Percentiles rank a stretch among this genome's conserved stretches.
These are phyloP conservation scores for Lonchura striata DNA, from an alignment of 2,113 vertebrate species.

Conservation along the genomic window DNA sequence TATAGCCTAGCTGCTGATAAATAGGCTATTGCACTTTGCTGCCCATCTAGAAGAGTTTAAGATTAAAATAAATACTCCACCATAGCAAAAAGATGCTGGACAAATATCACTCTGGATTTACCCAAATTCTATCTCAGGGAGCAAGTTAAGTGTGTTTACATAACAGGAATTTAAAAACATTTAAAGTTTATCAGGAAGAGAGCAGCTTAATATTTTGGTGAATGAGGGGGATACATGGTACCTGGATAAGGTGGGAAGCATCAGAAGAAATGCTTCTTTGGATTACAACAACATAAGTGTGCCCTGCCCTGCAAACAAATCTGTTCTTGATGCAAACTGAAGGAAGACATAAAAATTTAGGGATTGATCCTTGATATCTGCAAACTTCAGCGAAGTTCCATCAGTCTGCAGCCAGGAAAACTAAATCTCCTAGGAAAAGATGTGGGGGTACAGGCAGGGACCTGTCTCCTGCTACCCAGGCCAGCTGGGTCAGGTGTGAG, in stretches of 20 bases:
- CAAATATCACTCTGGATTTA: background rate
- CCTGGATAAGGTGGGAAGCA: background rate
- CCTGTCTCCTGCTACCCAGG: background rate
- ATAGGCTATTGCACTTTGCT: background rate
- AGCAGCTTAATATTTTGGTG: background rate
- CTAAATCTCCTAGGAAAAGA: background rate
- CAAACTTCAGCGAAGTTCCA: background rate
- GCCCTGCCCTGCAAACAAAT: background rate
- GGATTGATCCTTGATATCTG: background rate
- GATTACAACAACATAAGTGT: fast-evolving
- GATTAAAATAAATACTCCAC: background rate
- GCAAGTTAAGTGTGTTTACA: background rate
- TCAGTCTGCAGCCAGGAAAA: background rate
- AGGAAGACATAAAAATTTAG: background rate
- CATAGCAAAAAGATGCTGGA: background rate
- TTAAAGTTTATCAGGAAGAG: background rate
- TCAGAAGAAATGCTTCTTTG: background rate
- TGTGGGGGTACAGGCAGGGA: background rate
- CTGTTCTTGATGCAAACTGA: background rate
- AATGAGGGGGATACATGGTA: background rate
- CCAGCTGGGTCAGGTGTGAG: background rate
- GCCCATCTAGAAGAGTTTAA: background rate
- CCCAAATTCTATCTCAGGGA: background rate
- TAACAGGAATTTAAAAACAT: background rate
- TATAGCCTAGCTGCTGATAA: background rate